These are phyloP conservation scores for Aptenodytes patagonicus DNA, from an alignment of 2,113 vertebrate genomes.

Conservation along the genomic window DNA sequence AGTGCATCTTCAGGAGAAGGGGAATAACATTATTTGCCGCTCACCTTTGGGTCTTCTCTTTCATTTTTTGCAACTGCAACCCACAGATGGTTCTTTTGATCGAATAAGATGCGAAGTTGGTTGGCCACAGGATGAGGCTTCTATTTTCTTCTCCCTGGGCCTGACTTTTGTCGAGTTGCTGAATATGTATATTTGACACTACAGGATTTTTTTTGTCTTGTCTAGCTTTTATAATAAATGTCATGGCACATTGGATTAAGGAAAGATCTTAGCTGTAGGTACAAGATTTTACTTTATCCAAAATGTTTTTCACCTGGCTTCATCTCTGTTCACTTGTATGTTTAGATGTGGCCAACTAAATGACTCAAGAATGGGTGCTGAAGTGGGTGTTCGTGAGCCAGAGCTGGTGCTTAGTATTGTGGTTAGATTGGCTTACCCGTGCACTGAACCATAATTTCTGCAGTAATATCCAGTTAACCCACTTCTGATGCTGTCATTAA, in stretches of 20 bases:
- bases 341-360: not conserved
- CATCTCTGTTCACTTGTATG: not conserved
- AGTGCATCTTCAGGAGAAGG: conserved; percentile 32
- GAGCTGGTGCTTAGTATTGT: conserved; percentile 9
- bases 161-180: not conserved
- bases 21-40: not conserved
- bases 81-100: conserved; percentile 24
- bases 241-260: not conserved
- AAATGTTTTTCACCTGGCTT: not conserved
- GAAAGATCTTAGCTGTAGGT: conserved; percentile 6
- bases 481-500: conserved; percentile 22
- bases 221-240: not conserved
- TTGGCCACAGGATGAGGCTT: not conserved
- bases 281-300: conserved; percentile 18
- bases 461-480: conserved; percentile 5
- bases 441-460: conserved; percentile 18
- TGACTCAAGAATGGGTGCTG: not conserved
- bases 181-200: conserved; percentile 28
- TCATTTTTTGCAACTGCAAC: conserved; percentile 44
- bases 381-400: not conserved
- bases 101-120: not conserved
- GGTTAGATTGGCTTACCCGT: not conserved
- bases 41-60: conserved; percentile 26
- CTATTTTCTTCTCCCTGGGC: not conserved
- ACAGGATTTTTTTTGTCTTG: not conserved